phyloP scores from a whole-genome alignment of 2,113 vertebrate genomes.

The Ptyas mucosa region DNA sequence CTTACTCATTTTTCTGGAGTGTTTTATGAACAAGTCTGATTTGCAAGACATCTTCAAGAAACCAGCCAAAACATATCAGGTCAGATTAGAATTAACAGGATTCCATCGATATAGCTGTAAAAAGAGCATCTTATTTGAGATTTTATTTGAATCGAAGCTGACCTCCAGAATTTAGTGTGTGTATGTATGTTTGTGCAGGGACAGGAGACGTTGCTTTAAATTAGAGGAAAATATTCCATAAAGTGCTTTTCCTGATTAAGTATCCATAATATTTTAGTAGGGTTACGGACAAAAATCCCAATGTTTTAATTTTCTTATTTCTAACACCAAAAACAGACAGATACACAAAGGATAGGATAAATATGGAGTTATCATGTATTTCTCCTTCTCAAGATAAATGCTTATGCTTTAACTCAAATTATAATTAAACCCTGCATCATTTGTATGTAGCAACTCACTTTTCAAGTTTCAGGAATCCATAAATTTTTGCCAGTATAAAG shows the following conservation, averaged over 20 bases:
- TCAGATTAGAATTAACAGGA: background rate
- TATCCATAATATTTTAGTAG: background rate
- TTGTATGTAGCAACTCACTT: background rate
- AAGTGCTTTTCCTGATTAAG: background rate
- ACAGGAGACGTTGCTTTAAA: background rate
- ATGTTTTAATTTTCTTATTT: background rate
- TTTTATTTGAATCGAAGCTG: background rate
- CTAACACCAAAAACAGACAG: background rate
- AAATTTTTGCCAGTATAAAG: background rate
- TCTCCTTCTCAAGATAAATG: background rate
- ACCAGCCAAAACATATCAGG: background rate
- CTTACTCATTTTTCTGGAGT: background rate
- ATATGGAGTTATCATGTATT: background rate
- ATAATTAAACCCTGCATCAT: background rate
- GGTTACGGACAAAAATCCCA: background rate
- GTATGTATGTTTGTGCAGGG: background rate
- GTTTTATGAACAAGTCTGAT: background rate
- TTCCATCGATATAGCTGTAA: background rate
- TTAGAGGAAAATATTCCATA: background rate
- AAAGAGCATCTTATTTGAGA: background rate
- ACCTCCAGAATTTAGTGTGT: background rate
- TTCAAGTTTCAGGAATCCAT: background rate
- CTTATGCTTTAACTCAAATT: background rate
- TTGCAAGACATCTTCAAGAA: background rate
- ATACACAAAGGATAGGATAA: background rate